A percentile compares a stretch with the other conserved stretches of the same genome.
Conservation (phyloP, 2,797 vertebrate species). For the Cyclura pinguis region DNA sequence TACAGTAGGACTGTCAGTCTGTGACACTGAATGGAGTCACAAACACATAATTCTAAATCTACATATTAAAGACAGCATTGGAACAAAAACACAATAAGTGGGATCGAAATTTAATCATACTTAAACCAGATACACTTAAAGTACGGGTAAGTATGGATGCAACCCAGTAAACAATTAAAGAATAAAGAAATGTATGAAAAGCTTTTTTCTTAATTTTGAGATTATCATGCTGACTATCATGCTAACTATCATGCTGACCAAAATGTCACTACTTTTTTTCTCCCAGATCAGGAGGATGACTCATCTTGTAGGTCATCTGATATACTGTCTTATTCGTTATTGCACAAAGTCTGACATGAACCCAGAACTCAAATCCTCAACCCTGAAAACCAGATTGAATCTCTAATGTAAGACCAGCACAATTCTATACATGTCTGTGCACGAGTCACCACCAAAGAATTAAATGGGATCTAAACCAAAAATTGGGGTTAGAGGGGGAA, state of each 20-base stretch:
- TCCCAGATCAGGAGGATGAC: not conserved
- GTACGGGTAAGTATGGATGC: not conserved
- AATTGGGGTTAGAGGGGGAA: too few species aligned
- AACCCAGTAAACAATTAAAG: not conserved
- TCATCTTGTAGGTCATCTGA: not conserved
- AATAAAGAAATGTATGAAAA: not conserved
- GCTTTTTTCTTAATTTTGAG: not conserved
- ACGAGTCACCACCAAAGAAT: not conserved
- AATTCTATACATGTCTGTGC: not conserved
- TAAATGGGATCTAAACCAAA: too few species aligned
- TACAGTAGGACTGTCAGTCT: not conserved
- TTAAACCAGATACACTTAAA: too few species aligned
- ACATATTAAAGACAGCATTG: not conserved
- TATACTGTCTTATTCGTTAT: not conserved
- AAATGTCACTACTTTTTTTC: not conserved
- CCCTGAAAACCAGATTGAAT: not conserved
- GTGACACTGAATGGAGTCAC: not conserved
- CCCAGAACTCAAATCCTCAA: not conserved
- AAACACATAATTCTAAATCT: not conserved
- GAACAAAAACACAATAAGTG: too few species aligned
- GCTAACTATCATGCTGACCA: not conserved
- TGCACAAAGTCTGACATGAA: not conserved
- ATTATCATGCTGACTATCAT: not conserved
- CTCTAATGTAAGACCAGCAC: not conserved
- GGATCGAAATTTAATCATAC: too few species aligned